Conservation (phyloP, 2,113 vertebrate species). For the Microtus richardsoni region DNA sequence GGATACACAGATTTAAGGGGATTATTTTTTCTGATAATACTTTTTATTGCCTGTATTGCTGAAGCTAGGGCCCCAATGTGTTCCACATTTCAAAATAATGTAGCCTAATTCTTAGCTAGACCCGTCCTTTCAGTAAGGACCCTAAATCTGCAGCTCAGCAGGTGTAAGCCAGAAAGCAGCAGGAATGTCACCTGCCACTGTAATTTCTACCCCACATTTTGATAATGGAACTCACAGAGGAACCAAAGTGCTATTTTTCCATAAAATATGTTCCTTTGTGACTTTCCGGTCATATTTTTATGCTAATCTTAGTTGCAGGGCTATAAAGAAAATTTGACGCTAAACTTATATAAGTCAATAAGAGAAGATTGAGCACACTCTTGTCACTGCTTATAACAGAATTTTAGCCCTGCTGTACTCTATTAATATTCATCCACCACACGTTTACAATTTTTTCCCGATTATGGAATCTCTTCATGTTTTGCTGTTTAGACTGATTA, state of each 20-base stretch:
- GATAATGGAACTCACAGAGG: constrained; percentile 59
- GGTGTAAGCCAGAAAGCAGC: constrained; percentile 63
- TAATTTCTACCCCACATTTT: constrained; percentile 60
- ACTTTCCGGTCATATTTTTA: constrained; percentile 66
- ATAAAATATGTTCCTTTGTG: constrained; percentile 63
- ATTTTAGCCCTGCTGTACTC: background rate
- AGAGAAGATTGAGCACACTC: background rate
- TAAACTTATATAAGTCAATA: background rate
- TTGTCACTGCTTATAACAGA: background rate
- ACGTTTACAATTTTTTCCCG: background rate
- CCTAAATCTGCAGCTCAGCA: constrained; percentile 62
- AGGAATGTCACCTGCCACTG: constrained; percentile 63
- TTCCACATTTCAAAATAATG: constrained; percentile 73
- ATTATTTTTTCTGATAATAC: constrained; percentile 68
- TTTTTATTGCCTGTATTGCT: constrained; percentile 56
- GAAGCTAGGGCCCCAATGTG: constrained; percentile 18
- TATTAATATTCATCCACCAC: background rate
- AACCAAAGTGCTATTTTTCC: constrained; percentile 49
- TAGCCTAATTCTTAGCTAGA: constrained; percentile 59
- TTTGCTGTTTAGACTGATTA: background rate
- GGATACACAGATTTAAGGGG: constrained; percentile 40
- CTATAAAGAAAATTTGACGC: constrained; percentile 47
- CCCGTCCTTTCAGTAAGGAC: constrained; percentile 53
- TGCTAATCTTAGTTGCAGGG: constrained; percentile 34
- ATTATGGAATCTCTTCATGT: background rate